Conservation (phyloP, 1,140 invertebrate species). For the Drosophila littoralis region DNA sequence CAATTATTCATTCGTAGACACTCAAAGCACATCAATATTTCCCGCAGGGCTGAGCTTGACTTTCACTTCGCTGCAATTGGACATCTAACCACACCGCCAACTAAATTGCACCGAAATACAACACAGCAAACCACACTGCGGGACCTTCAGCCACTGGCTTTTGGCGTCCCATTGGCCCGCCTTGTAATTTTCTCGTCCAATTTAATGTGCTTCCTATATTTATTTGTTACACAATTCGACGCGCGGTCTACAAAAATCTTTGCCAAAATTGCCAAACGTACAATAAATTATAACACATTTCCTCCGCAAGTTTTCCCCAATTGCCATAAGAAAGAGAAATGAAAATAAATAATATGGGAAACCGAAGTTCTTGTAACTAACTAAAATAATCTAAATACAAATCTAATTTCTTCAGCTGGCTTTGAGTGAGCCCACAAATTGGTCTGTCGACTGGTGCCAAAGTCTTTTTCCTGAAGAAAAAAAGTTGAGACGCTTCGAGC, state of each 20-base stretch:
- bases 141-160: slow-evolving; percentile 20
- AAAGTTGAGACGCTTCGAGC: not conserved
- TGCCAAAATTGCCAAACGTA: slow-evolving; percentile 24
- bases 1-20: slow-evolving; percentile 11
- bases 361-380: slow-evolving; percentile 11
- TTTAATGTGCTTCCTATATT: slow-evolving; percentile 25
- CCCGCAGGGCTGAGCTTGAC: not conserved
- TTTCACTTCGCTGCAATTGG: not conserved
- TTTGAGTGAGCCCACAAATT: slow-evolving; percentile 24
- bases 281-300: slow-evolving; percentile 44
- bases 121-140: not conserved
- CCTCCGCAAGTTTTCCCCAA: slow-evolving; percentile 3
- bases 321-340: not conserved
- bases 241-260: slow-evolving; percentile 18
- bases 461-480: not conserved
- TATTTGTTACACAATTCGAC: slow-evolving; percentile 25
- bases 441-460: slow-evolving; percentile 13
- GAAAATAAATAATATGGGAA: slow-evolving; percentile 4
- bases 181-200: slow-evolving; percentile 48
- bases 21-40: slow-evolving; percentile 22
- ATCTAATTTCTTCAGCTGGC: slow-evolving; percentile 3
- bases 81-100: slow-evolving; percentile 3
- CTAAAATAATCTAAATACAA: slow-evolving; percentile 13
- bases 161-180: slow-evolving; percentile 50
- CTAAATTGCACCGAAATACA: slow-evolving; percentile 4